Base-by-base conservation (phyloP, 2,888 invertebrate species). In the Drosophila rubida region DNA sequence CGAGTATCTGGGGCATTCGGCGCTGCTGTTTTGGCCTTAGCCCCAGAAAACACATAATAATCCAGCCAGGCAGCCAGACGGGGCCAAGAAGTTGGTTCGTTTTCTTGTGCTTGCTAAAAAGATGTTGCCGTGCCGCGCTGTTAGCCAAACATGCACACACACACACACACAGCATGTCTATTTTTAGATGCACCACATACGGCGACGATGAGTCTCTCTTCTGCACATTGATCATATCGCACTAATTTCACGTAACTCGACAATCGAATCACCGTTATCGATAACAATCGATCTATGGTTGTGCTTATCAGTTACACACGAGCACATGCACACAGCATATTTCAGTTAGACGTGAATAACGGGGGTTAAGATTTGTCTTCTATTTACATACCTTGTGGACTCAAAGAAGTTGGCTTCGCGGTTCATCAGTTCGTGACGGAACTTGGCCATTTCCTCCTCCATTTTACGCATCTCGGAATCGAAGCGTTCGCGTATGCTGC, bases 361-460 rank as follows among this genome's bases (percentile, higher is more conserved):
- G 35, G 14, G 25, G 39, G 27, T 9, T 27, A 27, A 2, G 27
- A 9, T 27, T 27, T 9, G n/a, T 11, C 4, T 22, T 2, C 3
- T 39, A 13, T 11, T 25, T 16, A 19, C 55, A 67, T 69, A 97
- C 97, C 97, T 97, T 88, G 96, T 96, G 92, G 95, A 96, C 93
- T 96, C 96, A 93, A 97, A 97, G 94, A 97, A 97, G 91, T 97
- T 96, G 90, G 96, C 96, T 92, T 98, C 98, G 90, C 97, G 95
- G 93, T 97, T 97, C 95, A 97, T 96, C 76, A 98, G 94, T 92
- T 97, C 97, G 80, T 96, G 96, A 88, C 98, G 94, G 93, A 98
- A 98, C 93, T 96, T 96, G 92, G 96, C 95, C 98, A 98, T 98
- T 93, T 98, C 98, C 90, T 98, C 98, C 93, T 99, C 98, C 97